A percentile compares a stretch with the other conserved stretches of the same genome.
phyloP scores from a whole-genome alignment of 2,888 invertebrate genomes.

The Cheilosia vernalis region DNA sequence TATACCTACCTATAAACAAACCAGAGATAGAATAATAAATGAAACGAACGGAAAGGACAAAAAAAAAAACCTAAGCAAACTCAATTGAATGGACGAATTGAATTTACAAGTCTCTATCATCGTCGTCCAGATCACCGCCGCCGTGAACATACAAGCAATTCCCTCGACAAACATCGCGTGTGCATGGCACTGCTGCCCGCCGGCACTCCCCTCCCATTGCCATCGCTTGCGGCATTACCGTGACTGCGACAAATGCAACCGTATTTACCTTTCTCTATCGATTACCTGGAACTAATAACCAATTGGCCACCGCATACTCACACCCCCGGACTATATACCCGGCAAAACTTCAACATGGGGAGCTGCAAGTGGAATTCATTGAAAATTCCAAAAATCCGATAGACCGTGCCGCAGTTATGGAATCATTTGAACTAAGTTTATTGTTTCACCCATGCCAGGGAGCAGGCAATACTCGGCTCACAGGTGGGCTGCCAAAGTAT shows the following conservation, averaged over 20 bases:
- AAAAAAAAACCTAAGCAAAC: constrained; percentile 52
- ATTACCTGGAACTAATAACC: constrained; percentile 68
- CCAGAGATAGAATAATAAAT: constrained; percentile 19
- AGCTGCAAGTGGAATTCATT: constrained; percentile 39
- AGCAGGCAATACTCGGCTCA: constrained; percentile 3
- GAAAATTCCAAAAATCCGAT: constrained; percentile 67
- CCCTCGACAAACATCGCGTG: constrained; percentile 66
- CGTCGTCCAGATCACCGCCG: constrained; percentile 54
- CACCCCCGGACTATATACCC: constrained; percentile 1
- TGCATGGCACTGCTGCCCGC: not conserved
- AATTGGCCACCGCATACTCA: constrained; percentile 47
- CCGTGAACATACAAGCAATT: constrained; percentile 63
- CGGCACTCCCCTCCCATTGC: constrained; percentile 28
- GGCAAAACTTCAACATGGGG: not conserved
- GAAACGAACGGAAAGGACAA: constrained; percentile 13
- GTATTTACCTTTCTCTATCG: constrained; percentile 70
- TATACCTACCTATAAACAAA: not conserved
- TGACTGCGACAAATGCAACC: constrained; percentile 72
- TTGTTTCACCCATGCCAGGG: constrained; percentile 48
- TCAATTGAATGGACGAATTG: constrained; percentile 65
- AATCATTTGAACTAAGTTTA: constrained; percentile 54
- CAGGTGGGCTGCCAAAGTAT: constrained; percentile 53
- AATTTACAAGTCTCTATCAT: constrained; percentile 63
- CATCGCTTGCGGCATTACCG: constrained; percentile 33
- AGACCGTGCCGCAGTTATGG: constrained; percentile 26